Conservation (phyloP, 2,888 invertebrate genomes). For the Erebia palarica region DNA sequence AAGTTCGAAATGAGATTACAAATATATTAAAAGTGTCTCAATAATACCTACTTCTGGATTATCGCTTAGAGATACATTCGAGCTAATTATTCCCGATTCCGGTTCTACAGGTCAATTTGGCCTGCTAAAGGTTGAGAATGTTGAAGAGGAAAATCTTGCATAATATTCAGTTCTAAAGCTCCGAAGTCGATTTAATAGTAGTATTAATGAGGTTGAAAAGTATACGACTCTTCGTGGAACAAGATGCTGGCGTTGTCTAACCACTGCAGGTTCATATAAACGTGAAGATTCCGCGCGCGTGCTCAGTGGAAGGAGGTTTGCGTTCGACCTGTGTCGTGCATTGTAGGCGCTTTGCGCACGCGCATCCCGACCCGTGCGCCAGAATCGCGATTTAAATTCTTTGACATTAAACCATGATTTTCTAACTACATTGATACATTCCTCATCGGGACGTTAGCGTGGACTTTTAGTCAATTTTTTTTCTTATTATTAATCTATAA, state of each 20-base stretch:
- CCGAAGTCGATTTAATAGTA: conserved; percentile 40
- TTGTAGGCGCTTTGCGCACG: conserved; percentile 62
- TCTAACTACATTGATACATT: conserved; percentile 50
- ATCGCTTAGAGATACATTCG: not conserved
- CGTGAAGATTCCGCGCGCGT: conserved; percentile 58
- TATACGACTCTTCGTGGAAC: conserved; percentile 40
- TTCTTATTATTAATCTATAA: conserved; percentile 34
- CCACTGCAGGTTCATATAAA: conserved; percentile 49
- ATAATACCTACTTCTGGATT: too few species aligned
- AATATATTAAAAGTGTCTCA: too few species aligned
- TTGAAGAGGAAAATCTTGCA: conserved; percentile 35
- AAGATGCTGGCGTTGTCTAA: conserved; percentile 43
- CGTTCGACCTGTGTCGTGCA: conserved; percentile 63
- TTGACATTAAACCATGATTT: conserved; percentile 58
- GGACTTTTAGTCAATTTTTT: conserved; percentile 41
- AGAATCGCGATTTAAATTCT: conserved; percentile 51
- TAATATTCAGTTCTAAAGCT: conserved; percentile 40
- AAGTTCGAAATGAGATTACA: too few species aligned
- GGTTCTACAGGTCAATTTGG: not conserved
- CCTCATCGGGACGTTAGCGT: conserved; percentile 46
- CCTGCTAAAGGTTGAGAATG: conserved; percentile 3
- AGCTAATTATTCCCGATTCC: not conserved
- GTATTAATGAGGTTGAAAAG: conserved; percentile 45
- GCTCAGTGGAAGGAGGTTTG: conserved; percentile 68
- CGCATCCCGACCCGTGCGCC: conserved; percentile 55